phyloP scores from a whole-genome alignment of 2,113 vertebrate species.

The Scopus umbretta region DNA sequence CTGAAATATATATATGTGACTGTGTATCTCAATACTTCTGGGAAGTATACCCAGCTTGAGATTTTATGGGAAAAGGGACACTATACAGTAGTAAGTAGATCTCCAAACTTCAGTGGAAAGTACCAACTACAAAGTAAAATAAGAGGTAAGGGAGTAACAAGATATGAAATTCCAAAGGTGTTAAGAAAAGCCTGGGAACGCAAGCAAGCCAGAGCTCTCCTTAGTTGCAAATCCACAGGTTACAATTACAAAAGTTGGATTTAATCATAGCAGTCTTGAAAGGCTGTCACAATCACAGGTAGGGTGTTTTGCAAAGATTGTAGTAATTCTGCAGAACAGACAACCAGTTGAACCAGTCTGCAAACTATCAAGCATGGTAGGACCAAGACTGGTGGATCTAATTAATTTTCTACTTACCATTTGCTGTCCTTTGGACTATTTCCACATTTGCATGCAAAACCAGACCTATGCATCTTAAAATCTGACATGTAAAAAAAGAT shows the following conservation, averaged over 20 bases:
- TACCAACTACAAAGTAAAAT: background rate
- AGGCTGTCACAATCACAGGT: background rate
- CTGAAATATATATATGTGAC: conserved; percentile 5
- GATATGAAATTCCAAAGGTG: background rate
- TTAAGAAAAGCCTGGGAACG: background rate
- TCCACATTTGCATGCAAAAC: background rate
- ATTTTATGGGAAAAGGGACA: background rate
- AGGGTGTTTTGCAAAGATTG: background rate
- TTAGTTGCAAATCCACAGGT: background rate
- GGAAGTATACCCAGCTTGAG: background rate
- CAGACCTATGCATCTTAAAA: background rate
- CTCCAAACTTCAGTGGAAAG: background rate
- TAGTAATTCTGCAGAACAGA: background rate
- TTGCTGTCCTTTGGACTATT: background rate
- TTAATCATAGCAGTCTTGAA: background rate
- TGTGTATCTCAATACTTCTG: background rate
- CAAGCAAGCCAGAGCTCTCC: background rate
- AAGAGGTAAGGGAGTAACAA: background rate
- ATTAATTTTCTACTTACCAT: background rate
- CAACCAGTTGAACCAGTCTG: background rate
- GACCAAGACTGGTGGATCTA: background rate
- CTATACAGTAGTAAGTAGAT: background rate
- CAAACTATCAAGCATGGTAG: background rate
- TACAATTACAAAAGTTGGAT: background rate
- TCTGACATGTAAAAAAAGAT: background rate